A percentile compares a stretch with the other conserved stretches of the same genome.
phyloP scores from a whole-genome alignment of 2,888 invertebrate genomes.

The Leucozona laternaria region DNA sequence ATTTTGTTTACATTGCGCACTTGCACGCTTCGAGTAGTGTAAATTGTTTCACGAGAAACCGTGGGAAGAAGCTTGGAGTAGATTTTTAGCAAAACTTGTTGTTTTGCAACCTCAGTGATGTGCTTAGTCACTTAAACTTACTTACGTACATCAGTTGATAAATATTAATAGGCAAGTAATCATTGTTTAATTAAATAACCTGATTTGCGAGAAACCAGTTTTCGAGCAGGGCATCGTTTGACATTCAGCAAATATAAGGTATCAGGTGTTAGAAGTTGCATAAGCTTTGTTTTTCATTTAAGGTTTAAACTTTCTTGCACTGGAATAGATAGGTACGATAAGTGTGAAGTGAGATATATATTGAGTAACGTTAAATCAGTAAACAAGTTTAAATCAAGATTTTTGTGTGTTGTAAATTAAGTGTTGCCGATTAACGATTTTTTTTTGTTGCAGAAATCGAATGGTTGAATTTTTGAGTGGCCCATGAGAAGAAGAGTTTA shows the following conservation, averaged over 20 bases:
- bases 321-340: no score
- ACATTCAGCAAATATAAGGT: not conserved
- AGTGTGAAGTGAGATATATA: no score
- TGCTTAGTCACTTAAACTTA: not conserved
- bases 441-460: not conserved
- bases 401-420: not conserved
- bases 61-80: conserved; percentile 6
- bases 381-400: not conserved
- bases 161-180: not conserved
- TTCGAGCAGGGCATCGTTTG: not conserved
- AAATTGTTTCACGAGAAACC: not conserved
- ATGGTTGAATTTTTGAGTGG: no score
- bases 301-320: no score
- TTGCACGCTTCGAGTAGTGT: conserved; percentile 12
- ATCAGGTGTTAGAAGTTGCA: conserved; percentile 16
- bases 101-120: not conserved
- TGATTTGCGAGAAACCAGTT: conserved; percentile 18
- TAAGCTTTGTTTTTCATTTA: not conserved
- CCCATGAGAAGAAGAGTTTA: no score
- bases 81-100: conserved; percentile 12
- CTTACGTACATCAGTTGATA: no score
- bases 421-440: no score
- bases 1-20: conserved; percentile 1
- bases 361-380: not conserved
- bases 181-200: not conserved